Base-by-base conservation (phyloP, 2,113 vertebrate genomes). In the Poecile atricapillus region DNA sequence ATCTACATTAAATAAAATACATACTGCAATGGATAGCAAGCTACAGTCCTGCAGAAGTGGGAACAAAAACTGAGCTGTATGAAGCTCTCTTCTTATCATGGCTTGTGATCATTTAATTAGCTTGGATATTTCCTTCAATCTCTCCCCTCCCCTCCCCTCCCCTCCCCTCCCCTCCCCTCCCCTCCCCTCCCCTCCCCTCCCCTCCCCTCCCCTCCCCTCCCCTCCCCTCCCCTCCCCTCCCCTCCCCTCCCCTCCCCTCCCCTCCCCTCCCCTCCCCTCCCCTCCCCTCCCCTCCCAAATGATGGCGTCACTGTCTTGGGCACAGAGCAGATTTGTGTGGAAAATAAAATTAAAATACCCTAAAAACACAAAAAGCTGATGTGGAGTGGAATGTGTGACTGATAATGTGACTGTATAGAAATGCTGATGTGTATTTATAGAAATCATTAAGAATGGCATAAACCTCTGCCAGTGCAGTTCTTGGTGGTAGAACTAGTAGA, bases 371-470 rank as follows among this genome's bases (percentile, higher is more conserved):
- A 76, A 73, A 89, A 83, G 7, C 20, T 90, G 76, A 47, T 39
- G 4, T 50, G 37, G 44, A 90, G 39, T 77, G 69, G 69, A 93
- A 93, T 20, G 67, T 59, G 43, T 82, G 78, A 74, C 63, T 94
- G 76, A 78, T 80, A 80, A 77, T 35, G 65, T 90, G 89, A 90
- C 60, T 89, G 64, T 88, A 55, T 23, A 96, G 22, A 7, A 78
- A 87, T 39, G 50, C 11, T 75, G 21, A 55, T 90, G 30, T 75
- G 19, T 88, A 87, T 85, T 93, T 93, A 47, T 5, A 83, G 59
- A 90, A 95, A 77, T 43, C 83, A 64, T 86, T 83, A 67, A 82
- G 84, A 65, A 77, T 81, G 18, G 55, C 52, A 80, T 39, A 84
- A 87, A 31, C 39, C 3, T 87, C 49, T 77, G 49, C 41, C 65